Base-by-base conservation (phyloP, 2,888 invertebrate species). In the Diarsia dahlii region DNA sequence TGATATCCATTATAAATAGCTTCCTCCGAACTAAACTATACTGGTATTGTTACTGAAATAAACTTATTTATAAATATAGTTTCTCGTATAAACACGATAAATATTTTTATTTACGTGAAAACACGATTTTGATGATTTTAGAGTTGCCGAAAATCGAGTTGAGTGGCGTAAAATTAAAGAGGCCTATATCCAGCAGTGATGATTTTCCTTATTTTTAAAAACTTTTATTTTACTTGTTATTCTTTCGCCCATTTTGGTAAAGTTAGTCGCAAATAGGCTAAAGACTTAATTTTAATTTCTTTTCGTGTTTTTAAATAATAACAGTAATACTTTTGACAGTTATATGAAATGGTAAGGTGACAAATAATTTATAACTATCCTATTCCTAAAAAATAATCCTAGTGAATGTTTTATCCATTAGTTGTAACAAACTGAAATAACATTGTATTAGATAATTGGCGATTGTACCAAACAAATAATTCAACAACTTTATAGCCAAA, bases 21-120 rank as follows among this genome's bases (percentile, higher is more conserved):
- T 60, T 39, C 8, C 62, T 60, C 48, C 5, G 18, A 34, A 65
- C 78, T 81, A 81, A 79, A 81, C 78, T 71, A 83, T 83, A 86
- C 46, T 28, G 23, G 34, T 23, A 74, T 56, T 76, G 74, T 75
- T 69, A 74, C 80, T 62, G 3, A 78, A 75, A 83, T 84, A 83
- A 72, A 71, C 66, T 28, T 28, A 65, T 58, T 54, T 81, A 77
- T 76, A 74, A 39, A 39, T 75, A 50, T 84, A 78, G 81, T 74
- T 77, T 28, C 10, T 20, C 45, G 68, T 12, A 46, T 23, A 74
- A 81, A 77, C 69, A 66, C n/a, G 5, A 1, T 65, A 20, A 74
- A 20, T n/a, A 45, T 10, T 13, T 52, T 50, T 62, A 50, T 63
- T 58, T 46, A 56, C 15, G 15, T 10, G 12, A n/a, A 58, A 69